Evolutionary conservation across 2,113 vertebrate species (phyloP).

Genomic region (Daubentonia madagascariensis): DNA sequence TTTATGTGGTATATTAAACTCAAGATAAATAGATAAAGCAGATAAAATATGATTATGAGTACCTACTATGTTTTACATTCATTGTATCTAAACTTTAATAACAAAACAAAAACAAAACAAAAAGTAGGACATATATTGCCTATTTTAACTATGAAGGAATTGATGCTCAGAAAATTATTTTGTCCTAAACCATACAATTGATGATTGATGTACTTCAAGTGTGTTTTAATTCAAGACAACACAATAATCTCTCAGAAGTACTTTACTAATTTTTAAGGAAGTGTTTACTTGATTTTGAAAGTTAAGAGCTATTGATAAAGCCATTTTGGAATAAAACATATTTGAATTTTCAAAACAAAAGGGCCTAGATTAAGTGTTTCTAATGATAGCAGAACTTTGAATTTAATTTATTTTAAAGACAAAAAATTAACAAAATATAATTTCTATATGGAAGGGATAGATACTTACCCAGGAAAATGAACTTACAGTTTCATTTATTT

Average conservation of each 20-base stretch:
- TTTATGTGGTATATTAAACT: neutral
- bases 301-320: neutral
- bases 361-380: neutral
- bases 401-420: neutral
- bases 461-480: neutral
- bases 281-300: neutral
- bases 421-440: neutral
- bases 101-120: neutral
- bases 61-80: neutral
- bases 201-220: neutral
- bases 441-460: neutral
- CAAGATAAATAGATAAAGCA: neutral
- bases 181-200: neutral
- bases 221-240: neutral
- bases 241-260: neutral
- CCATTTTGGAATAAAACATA: neutral
- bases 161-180: neutral
- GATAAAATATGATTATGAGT: neutral
- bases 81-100: neutral
- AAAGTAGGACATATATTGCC: neutral
- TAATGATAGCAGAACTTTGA: neutral
- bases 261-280: neutral
- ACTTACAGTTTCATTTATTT: neutral
- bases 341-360: neutral
- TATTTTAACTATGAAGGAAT: neutral